phyloP scores from a whole-genome alignment of 2,113 vertebrate species.

The Ammodytes marinus region DNA sequence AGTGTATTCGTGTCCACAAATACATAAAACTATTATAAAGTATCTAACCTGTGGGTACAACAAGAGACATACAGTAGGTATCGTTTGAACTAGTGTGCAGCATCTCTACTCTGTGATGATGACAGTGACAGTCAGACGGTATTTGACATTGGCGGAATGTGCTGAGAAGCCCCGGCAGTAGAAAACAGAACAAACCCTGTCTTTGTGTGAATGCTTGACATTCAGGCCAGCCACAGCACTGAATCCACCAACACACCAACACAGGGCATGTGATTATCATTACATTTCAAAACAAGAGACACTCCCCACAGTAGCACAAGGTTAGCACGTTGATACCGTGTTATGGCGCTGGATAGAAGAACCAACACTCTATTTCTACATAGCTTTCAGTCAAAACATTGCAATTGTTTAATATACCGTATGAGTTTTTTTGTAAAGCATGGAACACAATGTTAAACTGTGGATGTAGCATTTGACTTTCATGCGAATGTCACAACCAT shows the following conservation, averaged over 20 bases:
- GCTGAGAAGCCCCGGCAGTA: not conserved
- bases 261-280: conserved; percentile 72
- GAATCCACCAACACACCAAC: conserved; percentile 40
- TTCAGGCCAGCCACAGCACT: conserved; percentile 40
- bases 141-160: conserved; percentile 73
- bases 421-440: too few relatives aligned
- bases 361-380: not conserved
- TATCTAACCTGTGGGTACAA: not conserved
- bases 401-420: too few relatives aligned
- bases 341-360: not conserved
- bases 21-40: too few relatives aligned
- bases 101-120: not conserved
- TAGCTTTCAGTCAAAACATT: not conserved
- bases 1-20: too few relatives aligned
- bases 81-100: not conserved
- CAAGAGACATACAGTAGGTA: not conserved
- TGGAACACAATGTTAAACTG: not conserved
- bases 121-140: not conserved
- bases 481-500: too few relatives aligned
- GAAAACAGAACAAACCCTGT: conserved; percentile 59
- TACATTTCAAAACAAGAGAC: conserved; percentile 41
- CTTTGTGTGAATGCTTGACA: conserved; percentile 76
- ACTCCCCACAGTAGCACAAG: not conserved
- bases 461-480: not conserved
- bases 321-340: not conserved